Conservation (phyloP, 2,888 invertebrate genomes). For the Mimas tiliae region DNA sequence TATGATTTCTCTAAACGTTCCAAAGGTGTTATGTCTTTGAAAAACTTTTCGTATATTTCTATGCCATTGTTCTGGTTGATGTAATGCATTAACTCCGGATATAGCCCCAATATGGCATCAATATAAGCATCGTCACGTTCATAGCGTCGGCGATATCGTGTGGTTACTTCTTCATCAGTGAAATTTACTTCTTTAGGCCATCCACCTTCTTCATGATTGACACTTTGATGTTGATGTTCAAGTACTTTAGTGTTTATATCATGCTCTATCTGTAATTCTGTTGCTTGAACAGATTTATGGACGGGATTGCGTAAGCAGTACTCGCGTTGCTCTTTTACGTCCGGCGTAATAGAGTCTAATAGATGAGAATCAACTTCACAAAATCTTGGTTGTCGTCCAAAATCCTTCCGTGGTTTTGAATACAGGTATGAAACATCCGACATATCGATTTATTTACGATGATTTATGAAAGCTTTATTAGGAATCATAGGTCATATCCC, state of each 20-base stretch:
- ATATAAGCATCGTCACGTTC: slow-evolving; percentile 91
- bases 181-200: slow-evolving; percentile 90
- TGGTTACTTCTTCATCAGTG: slow-evolving; percentile 87
- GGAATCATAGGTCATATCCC: not conserved
- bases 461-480: not conserved
- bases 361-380: slow-evolving; percentile 55
- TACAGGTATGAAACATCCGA: slow-evolving; percentile 51
- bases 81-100: slow-evolving; percentile 84
- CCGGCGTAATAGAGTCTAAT: slow-evolving; percentile 60
- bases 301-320: slow-evolving; percentile 77
- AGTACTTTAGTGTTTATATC: slow-evolving; percentile 85
- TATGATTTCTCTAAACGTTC: slow-evolving; percentile 76
- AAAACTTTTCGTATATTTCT: slow-evolving; percentile 90
- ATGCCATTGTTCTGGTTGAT: slow-evolving; percentile 90
- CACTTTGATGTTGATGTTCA: slow-evolving; percentile 77
- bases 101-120: slow-evolving; percentile 82
- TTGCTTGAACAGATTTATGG: slow-evolving; percentile 65
- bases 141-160: slow-evolving; percentile 88
- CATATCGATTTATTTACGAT: not conserved
- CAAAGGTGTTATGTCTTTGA: slow-evolving; percentile 77
- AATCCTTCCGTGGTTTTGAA: slow-evolving; percentile 67
- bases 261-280: slow-evolving; percentile 56
- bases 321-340: slow-evolving; percentile 54
- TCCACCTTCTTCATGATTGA: slow-evolving; percentile 90
- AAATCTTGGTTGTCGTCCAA: slow-evolving; percentile 76